phyloP scores from a whole-genome alignment of 2,797 vertebrate genomes.

The Schizopygopsis pylzovi region DNA sequence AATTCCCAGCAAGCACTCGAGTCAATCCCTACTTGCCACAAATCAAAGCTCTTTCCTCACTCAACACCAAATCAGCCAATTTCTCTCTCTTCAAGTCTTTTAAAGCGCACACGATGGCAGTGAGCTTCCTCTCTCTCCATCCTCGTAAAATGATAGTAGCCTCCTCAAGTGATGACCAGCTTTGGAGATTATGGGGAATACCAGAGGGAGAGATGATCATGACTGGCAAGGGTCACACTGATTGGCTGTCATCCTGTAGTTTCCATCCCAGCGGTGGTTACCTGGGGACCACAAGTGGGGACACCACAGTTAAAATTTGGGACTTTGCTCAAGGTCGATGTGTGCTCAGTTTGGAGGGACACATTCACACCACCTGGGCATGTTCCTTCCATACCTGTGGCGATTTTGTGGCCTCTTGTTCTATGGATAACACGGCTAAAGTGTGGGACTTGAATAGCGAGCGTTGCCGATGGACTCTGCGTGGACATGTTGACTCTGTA shows the following conservation, averaged over 20 bases:
- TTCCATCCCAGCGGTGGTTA: constrained; percentile 84
- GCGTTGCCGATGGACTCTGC: constrained; percentile 77
- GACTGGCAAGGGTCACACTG: constrained; percentile 83
- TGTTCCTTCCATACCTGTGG: constrained; percentile 83
- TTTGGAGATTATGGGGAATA: constrained; percentile 81
- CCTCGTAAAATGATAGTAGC: constrained; percentile 71
- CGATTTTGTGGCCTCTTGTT: constrained; percentile 86
- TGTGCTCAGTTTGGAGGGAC: constrained; percentile 76
- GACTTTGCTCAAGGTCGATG: constrained; percentile 72
- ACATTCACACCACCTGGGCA: constrained; percentile 66
- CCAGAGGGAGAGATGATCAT: constrained; percentile 77
- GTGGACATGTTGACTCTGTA: constrained; percentile 82
- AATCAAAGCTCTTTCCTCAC: constrained; percentile 51
- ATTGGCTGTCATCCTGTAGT: constrained; percentile 85
- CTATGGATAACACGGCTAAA: constrained; percentile 78
- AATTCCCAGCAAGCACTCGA: constrained; percentile 61
- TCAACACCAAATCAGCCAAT: constrained; percentile 45
- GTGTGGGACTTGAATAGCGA: constrained; percentile 86
- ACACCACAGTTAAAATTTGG: constrained; percentile 77
- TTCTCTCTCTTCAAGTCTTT: constrained; percentile 61
- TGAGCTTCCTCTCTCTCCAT: constrained; percentile 74
- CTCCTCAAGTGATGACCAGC: constrained; percentile 76
- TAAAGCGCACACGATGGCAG: constrained; percentile 64
- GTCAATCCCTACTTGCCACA: constrained; percentile 60
- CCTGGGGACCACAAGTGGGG: constrained; percentile 80